phyloP scores from a whole-genome alignment of 2,888 invertebrate species.

The Autographa gamma region DNA sequence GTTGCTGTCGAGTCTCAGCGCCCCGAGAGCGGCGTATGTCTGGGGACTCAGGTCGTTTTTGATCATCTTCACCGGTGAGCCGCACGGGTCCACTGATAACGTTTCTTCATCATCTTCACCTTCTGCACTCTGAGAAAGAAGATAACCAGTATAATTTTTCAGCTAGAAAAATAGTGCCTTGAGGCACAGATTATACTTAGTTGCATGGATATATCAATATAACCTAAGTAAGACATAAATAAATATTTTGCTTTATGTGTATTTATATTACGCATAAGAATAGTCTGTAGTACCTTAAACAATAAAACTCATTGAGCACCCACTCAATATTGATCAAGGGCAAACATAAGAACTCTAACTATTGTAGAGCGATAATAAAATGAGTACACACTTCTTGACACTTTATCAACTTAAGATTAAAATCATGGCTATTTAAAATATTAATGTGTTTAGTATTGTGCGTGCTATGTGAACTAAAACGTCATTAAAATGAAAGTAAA shows the following conservation, averaged over 20 bases:
- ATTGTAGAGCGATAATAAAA: neutral
- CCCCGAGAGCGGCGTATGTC: constrained; percentile 49
- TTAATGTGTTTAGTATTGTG: neutral
- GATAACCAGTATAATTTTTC: neutral
- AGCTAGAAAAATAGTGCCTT: too few species aligned
- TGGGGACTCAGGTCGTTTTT: constrained; percentile 78
- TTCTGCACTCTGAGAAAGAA: constrained; percentile 79
- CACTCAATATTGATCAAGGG: neutral
- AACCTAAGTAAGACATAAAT: too few species aligned
- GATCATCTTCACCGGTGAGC: constrained; percentile 76
- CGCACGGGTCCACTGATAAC: constrained; percentile 85
- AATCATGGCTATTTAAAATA: neutral
- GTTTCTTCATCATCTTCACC: constrained; percentile 90
- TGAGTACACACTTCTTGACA: neutral
- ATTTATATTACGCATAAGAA: too few species aligned
- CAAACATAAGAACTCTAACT: neutral
- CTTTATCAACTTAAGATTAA: neutral
- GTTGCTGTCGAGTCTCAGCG: constrained; percentile 59
- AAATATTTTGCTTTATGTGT: too few species aligned
- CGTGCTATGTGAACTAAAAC: neutral
- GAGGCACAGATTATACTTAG: too few species aligned
- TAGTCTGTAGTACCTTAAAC: too few species aligned
- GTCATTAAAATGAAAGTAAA: neutral
- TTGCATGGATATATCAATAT: too few species aligned
- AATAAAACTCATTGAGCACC: neutral